Conservation (phyloP, 1,140 invertebrate species). For the Berghia stephanieae region DNA sequence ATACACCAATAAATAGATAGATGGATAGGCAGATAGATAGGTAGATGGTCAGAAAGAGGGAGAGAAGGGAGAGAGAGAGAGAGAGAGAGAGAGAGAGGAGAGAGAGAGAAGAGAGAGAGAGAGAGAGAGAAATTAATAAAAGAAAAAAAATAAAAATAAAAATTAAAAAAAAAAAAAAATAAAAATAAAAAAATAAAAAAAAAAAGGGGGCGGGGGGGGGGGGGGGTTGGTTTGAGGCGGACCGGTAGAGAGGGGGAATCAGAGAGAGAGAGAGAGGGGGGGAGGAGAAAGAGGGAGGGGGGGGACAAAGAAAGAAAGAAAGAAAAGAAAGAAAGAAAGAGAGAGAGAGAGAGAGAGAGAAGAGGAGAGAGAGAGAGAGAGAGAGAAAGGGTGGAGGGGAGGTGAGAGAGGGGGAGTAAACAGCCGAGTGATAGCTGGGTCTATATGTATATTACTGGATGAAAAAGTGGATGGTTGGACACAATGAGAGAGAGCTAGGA, state of each 20-base stretch:
- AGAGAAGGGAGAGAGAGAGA: background rate
- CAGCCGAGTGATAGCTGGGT: too few species aligned
- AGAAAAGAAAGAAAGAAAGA: background rate
- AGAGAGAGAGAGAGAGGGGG: conserved; percentile 17
- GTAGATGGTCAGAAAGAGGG: background rate
- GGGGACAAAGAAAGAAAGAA: too few species aligned
- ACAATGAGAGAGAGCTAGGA: too few species aligned
- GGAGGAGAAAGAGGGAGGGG: background rate
- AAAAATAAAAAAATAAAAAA: background rate
- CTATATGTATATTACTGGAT: too few species aligned
- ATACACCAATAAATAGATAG: background rate
- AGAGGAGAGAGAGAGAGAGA: background rate
- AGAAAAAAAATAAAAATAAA: too few species aligned
- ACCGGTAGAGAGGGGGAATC: background rate
- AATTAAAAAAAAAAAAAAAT: background rate
- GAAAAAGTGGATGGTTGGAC: too few species aligned
- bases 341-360: background rate
- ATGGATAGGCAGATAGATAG: background rate
- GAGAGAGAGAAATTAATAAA: background rate
- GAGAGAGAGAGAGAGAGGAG: background rate
- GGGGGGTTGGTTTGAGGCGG: background rate
- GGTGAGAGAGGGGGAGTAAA: too few species aligned
- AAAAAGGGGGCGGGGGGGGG: background rate
- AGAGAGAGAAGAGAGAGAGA: background rate
- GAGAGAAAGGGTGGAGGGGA: too few species aligned